Evolutionary conservation across 2,797 vertebrate genomes (phyloP).

Genomic region (Cryptoblepharus egeriae): DNA sequence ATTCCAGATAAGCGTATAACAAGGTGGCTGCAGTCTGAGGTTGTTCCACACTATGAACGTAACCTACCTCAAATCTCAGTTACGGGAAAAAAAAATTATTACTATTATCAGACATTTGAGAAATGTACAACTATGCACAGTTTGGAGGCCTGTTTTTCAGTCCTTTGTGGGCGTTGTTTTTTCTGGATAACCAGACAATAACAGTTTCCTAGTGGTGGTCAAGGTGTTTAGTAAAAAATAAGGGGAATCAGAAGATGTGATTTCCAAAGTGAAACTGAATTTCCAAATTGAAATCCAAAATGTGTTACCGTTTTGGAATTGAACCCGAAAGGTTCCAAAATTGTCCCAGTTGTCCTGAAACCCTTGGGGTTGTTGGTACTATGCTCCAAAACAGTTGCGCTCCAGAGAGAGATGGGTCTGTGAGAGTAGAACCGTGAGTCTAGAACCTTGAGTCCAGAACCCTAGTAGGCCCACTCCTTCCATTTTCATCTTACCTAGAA

Average conservation of each 20-base stretch:
- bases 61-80: constrained; percentile 82
- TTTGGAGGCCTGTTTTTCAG: constrained; percentile 76
- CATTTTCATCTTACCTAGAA: neutral
- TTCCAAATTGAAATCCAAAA: too few relatives aligned
- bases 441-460: neutral
- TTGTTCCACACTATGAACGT: constrained; percentile 76
- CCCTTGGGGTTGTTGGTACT: neutral
- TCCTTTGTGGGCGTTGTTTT: constrained; percentile 61
- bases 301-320: neutral
- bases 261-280: too few relatives aligned
- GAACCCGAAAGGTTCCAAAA: neutral
- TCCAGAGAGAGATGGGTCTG: too few relatives aligned
- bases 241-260: constrained; percentile 46
- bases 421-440: too few relatives aligned
- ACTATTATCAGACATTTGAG: constrained; percentile 74
- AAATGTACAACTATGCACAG: constrained; percentile 79
- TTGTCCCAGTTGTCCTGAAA: neutral
- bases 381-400: too few relatives aligned
- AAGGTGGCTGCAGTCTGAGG: constrained; percentile 69
- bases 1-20: constrained; percentile 41
- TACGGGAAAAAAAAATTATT: constrained; percentile 48
- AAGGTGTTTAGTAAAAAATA: constrained; percentile 57
- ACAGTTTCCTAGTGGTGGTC: constrained; percentile 48
- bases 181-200: constrained; percentile 50
- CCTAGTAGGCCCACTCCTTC: neutral